Conservation (phyloP, 2,797 vertebrate genomes). For the Morelia viridis region DNA sequence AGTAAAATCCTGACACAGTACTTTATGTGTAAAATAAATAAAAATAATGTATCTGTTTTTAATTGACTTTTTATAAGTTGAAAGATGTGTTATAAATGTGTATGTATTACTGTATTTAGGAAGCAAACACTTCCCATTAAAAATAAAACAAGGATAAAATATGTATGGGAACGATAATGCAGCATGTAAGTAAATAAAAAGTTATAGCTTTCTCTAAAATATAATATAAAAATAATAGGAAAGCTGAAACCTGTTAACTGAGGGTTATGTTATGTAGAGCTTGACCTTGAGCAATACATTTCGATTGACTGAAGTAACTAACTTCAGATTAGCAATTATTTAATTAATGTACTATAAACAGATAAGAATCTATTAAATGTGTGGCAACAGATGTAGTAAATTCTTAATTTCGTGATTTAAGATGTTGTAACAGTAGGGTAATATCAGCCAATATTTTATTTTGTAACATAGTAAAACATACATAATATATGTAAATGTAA, state of each 20-base stretch:
- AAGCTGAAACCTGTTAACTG: neutral
- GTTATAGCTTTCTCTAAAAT: neutral
- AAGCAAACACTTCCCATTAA: neutral
- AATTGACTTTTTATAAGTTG: neutral
- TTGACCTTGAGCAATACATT: neutral
- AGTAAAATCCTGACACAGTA: neutral
- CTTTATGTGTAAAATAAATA: neutral
- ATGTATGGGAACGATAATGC: neutral
- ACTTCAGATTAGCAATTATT: neutral
- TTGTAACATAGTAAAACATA: neutral
- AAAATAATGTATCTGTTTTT: neutral
- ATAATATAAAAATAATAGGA: neutral
- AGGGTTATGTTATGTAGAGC: neutral
- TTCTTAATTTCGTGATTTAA: neutral
- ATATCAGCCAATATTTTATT: neutral
- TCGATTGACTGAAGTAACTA: constrained; percentile 7
- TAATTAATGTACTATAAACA: neutral
- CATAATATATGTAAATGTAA: neutral
- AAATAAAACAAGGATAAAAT: neutral
- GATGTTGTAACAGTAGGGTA: neutral
- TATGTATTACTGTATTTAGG: neutral
- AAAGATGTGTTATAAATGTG: neutral
- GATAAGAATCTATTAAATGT: neutral
- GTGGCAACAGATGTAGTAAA: neutral
- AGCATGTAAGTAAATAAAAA: neutral